Conservation (phyloP, 2,888 invertebrate genomes). For the Protodeltote pygarga region DNA sequence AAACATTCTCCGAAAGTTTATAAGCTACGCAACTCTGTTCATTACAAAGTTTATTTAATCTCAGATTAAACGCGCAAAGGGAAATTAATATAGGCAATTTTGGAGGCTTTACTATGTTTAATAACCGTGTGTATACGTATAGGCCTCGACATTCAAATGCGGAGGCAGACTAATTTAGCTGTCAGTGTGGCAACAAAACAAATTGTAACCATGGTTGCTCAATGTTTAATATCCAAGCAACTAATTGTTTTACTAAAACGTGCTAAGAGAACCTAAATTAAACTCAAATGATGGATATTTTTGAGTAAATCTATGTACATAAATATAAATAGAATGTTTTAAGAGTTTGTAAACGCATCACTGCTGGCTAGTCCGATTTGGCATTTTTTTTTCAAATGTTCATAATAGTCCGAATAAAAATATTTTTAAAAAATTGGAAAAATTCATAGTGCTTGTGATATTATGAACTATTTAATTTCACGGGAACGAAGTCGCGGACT, state of each 20-base stretch:
- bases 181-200: conserved; percentile 60
- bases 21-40: conserved; percentile 15
- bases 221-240: conserved; percentile 28
- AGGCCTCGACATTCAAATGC: conserved; percentile 65
- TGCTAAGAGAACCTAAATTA: conserved; percentile 8
- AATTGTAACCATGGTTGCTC: conserved; percentile 58
- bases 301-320: background rate
- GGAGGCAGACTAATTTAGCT: conserved; percentile 68
- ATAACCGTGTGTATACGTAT: conserved; percentile 34
- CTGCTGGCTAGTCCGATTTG: no score
- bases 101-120: conserved; percentile 19
- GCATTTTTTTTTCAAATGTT: no score
- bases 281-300: conserved; percentile 27
- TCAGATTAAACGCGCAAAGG: conserved; percentile 17
- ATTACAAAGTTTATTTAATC: conserved; percentile 29
- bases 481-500: no score
- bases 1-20: conserved; percentile 16
- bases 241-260: conserved; percentile 24
- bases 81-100: conserved; percentile 24
- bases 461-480: no score
- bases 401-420: no score
- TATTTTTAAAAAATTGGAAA: no score
- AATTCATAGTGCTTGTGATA: no score
- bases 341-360: background rate
- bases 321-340: background rate